Evolutionary conservation across 2,797 vertebrate species (phyloP).

Genomic region (Poeciliopsis turneri): DNA sequence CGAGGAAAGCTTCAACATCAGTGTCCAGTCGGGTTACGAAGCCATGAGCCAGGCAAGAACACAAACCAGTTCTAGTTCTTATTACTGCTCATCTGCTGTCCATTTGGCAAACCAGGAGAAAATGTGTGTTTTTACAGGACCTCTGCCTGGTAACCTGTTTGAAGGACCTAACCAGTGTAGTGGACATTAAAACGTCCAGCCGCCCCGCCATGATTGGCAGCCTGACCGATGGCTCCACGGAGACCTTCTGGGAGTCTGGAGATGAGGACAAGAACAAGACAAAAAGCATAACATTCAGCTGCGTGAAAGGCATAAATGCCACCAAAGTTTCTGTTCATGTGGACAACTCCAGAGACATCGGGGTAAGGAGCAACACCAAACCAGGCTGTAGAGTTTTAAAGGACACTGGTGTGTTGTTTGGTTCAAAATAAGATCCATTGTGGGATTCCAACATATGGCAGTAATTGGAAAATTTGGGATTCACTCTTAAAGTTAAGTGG

Average conservation of each 20-base stretch:
- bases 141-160: constrained; percentile 94
- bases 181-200: constrained; percentile 98
- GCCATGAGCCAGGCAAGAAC: constrained; percentile 91
- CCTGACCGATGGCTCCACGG: constrained; percentile 96
- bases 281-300: constrained; percentile 98
- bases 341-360: constrained; percentile 98
- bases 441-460: not conserved
- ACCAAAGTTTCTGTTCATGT: constrained; percentile 95
- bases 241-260: constrained; percentile 99
- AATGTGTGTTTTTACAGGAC: constrained; percentile 78
- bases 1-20: constrained; percentile 99
- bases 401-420: not conserved
- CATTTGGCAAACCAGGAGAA: not conserved
- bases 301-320: constrained; percentile 95
- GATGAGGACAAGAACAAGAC: constrained; percentile 99
- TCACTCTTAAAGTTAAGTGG: not conserved
- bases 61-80: not conserved
- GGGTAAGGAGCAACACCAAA: constrained; percentile 82
- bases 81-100: not conserved
- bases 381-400: no score
- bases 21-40: constrained; percentile 97
- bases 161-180: constrained; percentile 95
- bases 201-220: constrained; percentile 99
- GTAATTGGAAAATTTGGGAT: not conserved
- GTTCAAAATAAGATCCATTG: not conserved